These are phyloP conservation scores for Scaptomyza graminum DNA, from an alignment of 1,140 invertebrate genomes.

Conservation along the genomic window DNA sequence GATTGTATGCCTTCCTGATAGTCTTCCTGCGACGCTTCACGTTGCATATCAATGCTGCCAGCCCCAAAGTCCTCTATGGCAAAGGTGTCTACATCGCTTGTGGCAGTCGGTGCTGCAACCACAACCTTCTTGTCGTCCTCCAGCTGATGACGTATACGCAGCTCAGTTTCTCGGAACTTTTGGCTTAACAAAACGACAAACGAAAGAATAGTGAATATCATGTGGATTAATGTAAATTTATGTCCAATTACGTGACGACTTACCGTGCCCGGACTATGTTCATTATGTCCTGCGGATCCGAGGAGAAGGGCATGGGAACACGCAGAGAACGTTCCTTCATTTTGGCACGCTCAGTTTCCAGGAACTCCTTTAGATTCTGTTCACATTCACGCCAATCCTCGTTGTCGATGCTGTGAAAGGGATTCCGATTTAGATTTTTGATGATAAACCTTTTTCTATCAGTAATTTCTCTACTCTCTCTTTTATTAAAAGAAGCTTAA, in stretches of 20 bases:
- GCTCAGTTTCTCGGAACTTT: constrained; percentile 79
- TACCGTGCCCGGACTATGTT: constrained; percentile 77
- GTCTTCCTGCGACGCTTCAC: constrained; percentile 42
- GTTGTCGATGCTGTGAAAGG: constrained; percentile 62
- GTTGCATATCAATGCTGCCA: constrained; percentile 36
- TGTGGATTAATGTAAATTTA: background rate
- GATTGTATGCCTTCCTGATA: constrained; percentile 40
- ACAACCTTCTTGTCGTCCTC: constrained; percentile 64
- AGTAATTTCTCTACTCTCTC: background rate
- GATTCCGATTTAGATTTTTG: background rate
- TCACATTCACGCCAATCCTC: constrained; percentile 82
- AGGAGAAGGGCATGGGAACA: constrained; percentile 64
- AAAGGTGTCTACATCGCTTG: constrained; percentile 28
- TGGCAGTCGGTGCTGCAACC: background rate
- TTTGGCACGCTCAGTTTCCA: constrained; percentile 73
- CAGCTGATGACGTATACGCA: constrained; percentile 72
- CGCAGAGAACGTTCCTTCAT: constrained; percentile 77
- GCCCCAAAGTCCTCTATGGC: constrained; percentile 26
- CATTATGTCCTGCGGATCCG: constrained; percentile 74
- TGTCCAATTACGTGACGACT: background rate
- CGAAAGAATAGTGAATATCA: background rate
- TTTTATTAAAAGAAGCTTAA: too few species aligned
- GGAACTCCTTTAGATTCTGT: constrained; percentile 76
- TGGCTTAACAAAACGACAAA: constrained; percentile 32
- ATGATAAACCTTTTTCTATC: too few species aligned